Evolutionary conservation across 2,797 vertebrate genomes (phyloP).

Genomic region (Acridotheres tristis): DNA sequence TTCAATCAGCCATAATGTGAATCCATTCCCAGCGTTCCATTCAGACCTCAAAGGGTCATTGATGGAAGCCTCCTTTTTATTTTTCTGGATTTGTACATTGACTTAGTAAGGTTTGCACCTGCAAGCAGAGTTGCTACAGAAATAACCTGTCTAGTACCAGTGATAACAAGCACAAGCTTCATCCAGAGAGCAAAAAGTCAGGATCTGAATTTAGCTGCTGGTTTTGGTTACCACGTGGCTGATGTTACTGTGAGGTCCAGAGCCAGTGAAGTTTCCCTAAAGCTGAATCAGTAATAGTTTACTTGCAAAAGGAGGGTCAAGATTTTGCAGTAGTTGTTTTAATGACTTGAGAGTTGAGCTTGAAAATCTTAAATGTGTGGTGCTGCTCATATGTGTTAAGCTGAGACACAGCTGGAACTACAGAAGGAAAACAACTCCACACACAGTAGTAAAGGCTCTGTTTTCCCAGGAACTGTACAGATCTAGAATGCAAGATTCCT

Average conservation of each 20-base stretch:
- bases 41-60: background rate
- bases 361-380: background rate
- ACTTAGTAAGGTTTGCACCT: background rate
- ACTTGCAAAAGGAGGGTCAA: background rate
- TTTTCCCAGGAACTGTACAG: background rate
- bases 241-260: background rate
- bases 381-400: background rate
- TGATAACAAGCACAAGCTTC: background rate
- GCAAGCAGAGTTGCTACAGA: background rate
- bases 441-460: fast-evolving
- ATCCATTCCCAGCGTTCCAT: background rate
- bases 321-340: background rate
- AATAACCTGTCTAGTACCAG: background rate
- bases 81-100: background rate
- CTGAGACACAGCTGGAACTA: background rate
- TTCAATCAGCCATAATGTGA: background rate
- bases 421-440: background rate
- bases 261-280: background rate
- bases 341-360: background rate
- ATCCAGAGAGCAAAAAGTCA: background rate
- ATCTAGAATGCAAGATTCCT: background rate
- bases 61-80: background rate
- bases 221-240: background rate
- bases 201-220: background rate
- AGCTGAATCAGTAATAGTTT: background rate